Conservation (phyloP, 2,888 invertebrate genomes). For the Archips crataeganus region DNA sequence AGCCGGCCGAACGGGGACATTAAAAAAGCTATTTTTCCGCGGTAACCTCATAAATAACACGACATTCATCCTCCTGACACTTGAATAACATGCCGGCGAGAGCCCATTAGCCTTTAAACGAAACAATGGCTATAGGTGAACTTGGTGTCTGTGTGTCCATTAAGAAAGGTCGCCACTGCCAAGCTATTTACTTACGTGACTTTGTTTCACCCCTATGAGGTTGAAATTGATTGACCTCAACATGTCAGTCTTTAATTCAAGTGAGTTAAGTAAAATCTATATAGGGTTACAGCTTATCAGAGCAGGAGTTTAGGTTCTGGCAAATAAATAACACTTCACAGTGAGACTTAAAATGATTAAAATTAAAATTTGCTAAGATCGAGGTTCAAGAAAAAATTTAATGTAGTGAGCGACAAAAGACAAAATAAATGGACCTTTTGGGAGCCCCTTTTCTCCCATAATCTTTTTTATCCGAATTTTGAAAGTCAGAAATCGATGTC, state of each 20-base stretch:
- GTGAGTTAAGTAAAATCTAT: not conserved
- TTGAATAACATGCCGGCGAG: conserved; percentile 41
- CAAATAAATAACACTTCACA: not conserved
- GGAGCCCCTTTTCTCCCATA: no score
- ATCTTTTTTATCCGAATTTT: no score
- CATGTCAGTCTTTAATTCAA: not conserved
- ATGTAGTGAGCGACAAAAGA: not conserved
- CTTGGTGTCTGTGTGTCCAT: conserved; percentile 40
- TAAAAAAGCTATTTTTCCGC: conserved; percentile 42
- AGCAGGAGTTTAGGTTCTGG: not conserved
- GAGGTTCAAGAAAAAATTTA: not conserved
- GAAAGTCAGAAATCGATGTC: no score
- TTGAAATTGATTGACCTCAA: conserved; percentile 13
- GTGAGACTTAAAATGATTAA: not conserved
- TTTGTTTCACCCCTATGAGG: conserved; percentile 7
- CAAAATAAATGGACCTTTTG: conserved; percentile 3
- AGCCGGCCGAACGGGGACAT: conserved; percentile 34
- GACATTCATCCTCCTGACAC: conserved; percentile 43
- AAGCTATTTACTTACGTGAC: conserved; percentile 12
- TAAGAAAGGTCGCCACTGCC: conserved; percentile 34
- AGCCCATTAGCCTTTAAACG: conserved; percentile 43
- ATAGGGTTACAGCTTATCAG: not conserved
- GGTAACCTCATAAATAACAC: conserved; percentile 41
- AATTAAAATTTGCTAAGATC: not conserved
- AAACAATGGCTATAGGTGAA: conserved; percentile 41